These are phyloP conservation scores for Daphoenositta chrysoptera DNA, from an alignment of 2,113 vertebrate genomes.

Conservation along the genomic window DNA sequence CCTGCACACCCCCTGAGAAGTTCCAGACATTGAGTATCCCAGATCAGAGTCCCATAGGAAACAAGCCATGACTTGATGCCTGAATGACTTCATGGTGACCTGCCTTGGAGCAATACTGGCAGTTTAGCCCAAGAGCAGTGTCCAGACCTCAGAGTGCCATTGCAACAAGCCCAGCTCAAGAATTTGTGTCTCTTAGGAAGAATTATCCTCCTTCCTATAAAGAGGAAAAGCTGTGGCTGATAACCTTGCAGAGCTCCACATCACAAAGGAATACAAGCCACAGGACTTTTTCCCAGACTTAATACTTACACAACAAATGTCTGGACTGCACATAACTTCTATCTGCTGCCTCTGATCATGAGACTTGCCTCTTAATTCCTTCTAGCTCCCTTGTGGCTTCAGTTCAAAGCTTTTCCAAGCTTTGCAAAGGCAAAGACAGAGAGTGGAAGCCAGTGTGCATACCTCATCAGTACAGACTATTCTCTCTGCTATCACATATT, in stretches of 20 bases:
- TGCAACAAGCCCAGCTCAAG: background rate
- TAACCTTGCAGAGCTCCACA: background rate
- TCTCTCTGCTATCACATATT: background rate
- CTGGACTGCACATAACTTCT: background rate
- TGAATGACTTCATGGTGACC: background rate
- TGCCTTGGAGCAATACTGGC: background rate
- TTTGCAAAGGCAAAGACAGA: background rate
- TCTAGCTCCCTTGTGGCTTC: background rate
- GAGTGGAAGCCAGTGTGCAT: background rate
- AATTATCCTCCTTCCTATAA: background rate
- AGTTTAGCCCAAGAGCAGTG: background rate
- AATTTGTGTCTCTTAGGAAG: background rate
- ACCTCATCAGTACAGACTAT: background rate
- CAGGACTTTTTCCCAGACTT: background rate
- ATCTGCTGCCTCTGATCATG: background rate
- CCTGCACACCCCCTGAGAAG: background rate
- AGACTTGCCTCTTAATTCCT: background rate
- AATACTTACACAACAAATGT: background rate
- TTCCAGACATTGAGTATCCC: fast-evolving
- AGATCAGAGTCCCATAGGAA: background rate
- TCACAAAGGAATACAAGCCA: background rate
- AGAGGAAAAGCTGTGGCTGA: background rate
- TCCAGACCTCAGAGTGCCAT: background rate
- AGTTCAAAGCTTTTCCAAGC: background rate
- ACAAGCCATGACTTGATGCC: background rate